Percentiles rank a stretch among this genome's conserved stretches.
Conservation (phyloP, 2,113 vertebrate genomes). For the Semnopithecus entellus region DNA sequence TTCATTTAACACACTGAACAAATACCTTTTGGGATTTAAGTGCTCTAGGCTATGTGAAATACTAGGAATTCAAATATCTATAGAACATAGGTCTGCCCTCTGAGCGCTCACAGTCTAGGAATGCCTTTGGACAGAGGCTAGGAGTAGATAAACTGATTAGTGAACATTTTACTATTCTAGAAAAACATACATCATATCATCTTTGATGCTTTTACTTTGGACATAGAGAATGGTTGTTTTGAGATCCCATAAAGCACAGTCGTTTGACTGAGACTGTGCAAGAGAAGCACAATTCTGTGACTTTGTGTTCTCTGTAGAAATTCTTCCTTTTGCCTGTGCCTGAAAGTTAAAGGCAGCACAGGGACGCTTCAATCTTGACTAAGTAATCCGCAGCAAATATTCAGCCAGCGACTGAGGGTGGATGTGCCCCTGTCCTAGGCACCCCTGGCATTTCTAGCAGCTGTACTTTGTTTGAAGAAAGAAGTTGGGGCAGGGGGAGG, state of each 20-base stretch:
- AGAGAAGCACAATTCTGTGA: neutral
- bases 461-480: conserved; percentile 55
- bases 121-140: neutral
- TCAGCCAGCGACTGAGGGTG: neutral
- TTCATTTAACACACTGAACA: neutral
- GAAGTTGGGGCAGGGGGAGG: neutral
- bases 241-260: conserved; percentile 29
- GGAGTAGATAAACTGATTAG: conserved; percentile 39
- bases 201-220: conserved; percentile 52
- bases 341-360: neutral
- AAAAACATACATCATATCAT: conserved; percentile 57
- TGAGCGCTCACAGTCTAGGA: conserved; percentile 33
- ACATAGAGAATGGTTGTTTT: conserved; percentile 39
- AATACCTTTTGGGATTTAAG: neutral
- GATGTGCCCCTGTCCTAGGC: neutral
- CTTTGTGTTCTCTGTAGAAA: neutral
- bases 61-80: neutral
- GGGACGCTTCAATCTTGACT: neutral
- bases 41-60: neutral
- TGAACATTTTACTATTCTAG: conserved; percentile 44
- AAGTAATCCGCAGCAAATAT: too few species aligned
- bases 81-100: neutral
- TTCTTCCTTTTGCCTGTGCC: neutral
- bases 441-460: neutral
- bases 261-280: neutral